Evolutionary conservation across 64 coral and sea anemone species (phyloP), one percentile per base, ranked within the genome.

Genomic region (Pocillopora verrucosa): DNA sequence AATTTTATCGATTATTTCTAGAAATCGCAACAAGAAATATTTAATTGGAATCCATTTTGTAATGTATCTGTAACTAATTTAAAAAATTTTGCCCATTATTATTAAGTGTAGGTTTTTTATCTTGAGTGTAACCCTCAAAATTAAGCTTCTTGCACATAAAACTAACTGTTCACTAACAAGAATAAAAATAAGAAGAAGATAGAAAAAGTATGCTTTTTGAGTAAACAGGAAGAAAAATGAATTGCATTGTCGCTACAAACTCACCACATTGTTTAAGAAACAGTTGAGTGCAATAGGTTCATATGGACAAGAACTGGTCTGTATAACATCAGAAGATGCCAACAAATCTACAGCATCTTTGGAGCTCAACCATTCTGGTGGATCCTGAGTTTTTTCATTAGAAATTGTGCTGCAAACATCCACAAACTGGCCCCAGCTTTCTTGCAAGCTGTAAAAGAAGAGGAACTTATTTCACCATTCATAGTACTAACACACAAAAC

Each of bases 261-360:
- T 72, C 79, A 92, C 90, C 90, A 92, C 90, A 73, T 92, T 92
- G 82, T 92, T 92, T 38, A 92, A 61, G 83, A 92, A 92, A 35
- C 90, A 92, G 65, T 92, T 92, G n/a, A 92, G 61, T 24, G 68
- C 90, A 67, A 92, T 92, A 36, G 90, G 90, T 36, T 92, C 83
- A 79, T 76, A 92, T 0, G 70, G 16, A 30, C 90, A 92, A 58
- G 80, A 45, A 72, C 67, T 76, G 41, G 69, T 72, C 14, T 92
- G 74, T 13, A 65, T 85, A 58, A 92, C 58, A 38, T 79, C 74
- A 30, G 74, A 58, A 9, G 74, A 61, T 2, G 41, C 59, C 75
- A 92, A 72, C 58, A 92, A 75, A 83, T 86, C 83, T 36, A 92
- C 77, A 34, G 90, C 90, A 13, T 80, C 83, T 69, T 87, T 87